Base-by-base conservation (phyloP, 2,888 invertebrate genomes). In the Mesochorus sp. region DNA sequence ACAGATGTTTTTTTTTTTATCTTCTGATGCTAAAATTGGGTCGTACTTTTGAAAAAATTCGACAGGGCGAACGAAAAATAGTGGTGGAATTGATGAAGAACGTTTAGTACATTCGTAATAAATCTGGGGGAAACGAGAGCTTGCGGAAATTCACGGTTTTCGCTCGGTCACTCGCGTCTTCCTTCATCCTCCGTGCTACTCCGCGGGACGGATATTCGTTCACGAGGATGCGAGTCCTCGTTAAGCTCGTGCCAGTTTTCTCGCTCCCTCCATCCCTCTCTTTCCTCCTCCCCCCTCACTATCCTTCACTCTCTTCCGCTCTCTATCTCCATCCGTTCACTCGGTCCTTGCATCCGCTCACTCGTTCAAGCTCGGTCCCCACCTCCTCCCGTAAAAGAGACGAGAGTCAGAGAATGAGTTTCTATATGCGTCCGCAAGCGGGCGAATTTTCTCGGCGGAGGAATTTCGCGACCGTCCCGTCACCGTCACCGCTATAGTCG, bases 81-180 rank as follows among this genome's bases (percentile, higher is more conserved):
- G n/a, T n/a, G n/a, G n/a, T n/a, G n/a, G n/a, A n/a, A n/a, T n/a
- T n/a, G n/a, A n/a, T n/a, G n/a, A n/a, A n/a, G n/a, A n/a, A n/a
- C n/a, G n/a, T n/a, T n/a, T n/a, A n/a, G n/a, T n/a, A n/a, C n/a
- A n/a, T n/a, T n/a, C n/a, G n/a, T n/a, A n/a, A n/a, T n/a, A n/a
- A n/a, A n/a, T n/a, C n/a, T n/a, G n/a, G n/a, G 66, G 31, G 42
- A 67, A 74, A 74, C 42, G 67, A 67, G 49, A 61, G 49, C 24
- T 42, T 74, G 74, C 64, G 59, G 67, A 74, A 74, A 74, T 74
- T 74, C 53, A 61, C 37, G 53, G 75, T 68, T 67, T 61, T 61
- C 61, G 37, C 67, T 42, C 53, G n/a, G 47, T 75, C 74, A 31
- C n/a, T 39, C 24, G n/a, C 39, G 28, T 51, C 31, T 49, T 67